Base-by-base conservation (phyloP, 2,113 vertebrate genomes). In the Dicentrarchus labrax region DNA sequence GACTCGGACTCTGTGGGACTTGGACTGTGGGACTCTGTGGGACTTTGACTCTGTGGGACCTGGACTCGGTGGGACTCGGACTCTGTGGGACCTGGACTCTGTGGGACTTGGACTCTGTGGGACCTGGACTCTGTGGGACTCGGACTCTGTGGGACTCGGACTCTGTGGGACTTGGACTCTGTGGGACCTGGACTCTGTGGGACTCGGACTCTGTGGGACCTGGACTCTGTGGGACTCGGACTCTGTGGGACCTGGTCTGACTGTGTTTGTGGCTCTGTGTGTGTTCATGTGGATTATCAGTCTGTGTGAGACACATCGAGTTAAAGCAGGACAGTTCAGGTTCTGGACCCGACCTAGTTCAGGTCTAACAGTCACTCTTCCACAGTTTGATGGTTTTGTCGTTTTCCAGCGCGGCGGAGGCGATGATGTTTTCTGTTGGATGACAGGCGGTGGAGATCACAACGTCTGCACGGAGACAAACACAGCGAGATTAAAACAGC, bases 341-440 rank as follows among this genome's bases (percentile, higher is more conserved):
- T 19, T 16, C 50, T 19, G 50, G 45, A 13, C 45, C 45, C 45
- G 11, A 16, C 16, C 50, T 7, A 38, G 19, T 1, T 11, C 45
- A 0, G 43, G 45, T 16, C 83, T 95, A 98, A 93, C 97, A 98
- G 95, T 98, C 97, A 51, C 97, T 98, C 95, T 95, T 98, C 97
- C 97, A 98, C 87, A 98, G 95, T 90, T 97, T 98, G 92, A 98
- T 98, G 67, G 97, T 98, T 88, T 98, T 98, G 96, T 98, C 97
- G 0, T 98, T 98, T 90, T 98, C 97, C 93, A 98, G 92, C 0
- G 97, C 97, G 0, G 97, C 97, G 0, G 97, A 98, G 0, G 97
- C 97, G 0, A 98, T 96, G 94, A 98, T 98, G 95, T 98, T 98
- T 77, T 98, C 97, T 81, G 97, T 98, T 0, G 97, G 97, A 88